These are phyloP conservation scores for Carpatolechia fugitivella DNA, from an alignment of 2,888 invertebrate species.

Conservation along the genomic window DNA sequence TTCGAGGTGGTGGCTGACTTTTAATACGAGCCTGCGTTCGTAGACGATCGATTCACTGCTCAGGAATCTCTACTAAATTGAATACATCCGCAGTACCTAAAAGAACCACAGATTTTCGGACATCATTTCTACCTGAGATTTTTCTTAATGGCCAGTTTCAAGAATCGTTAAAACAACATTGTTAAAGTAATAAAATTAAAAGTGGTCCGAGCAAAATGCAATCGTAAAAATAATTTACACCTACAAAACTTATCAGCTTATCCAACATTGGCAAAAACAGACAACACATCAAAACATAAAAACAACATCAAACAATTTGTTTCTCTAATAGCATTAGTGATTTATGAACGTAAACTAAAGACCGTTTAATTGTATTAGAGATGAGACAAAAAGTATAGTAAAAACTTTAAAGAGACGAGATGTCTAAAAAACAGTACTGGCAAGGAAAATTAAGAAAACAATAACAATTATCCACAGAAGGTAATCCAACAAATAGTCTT, in stretches of 20 bases:
- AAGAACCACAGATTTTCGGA: not conserved
- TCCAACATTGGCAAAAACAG: constrained; percentile 3
- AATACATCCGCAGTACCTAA: constrained; percentile 9
- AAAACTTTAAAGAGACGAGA: constrained; percentile 30
- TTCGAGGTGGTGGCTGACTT: constrained; percentile 74
- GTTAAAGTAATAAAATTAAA: not conserved
- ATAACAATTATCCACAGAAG: not conserved
- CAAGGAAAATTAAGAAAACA: constrained; percentile 16
- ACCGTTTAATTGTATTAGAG: constrained; percentile 29
- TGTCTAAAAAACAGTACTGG: constrained; percentile 18
- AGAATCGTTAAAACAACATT: not conserved
- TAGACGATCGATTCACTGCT: constrained; percentile 63
- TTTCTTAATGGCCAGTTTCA: not conserved
- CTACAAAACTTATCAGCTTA: not conserved
- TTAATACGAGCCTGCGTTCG: constrained; percentile 55
- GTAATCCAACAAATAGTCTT: constrained; percentile 7
- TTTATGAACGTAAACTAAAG: constrained; percentile 35
- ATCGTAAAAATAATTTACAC: not conserved
- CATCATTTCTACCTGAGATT: not conserved
- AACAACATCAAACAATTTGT: constrained; percentile 31
- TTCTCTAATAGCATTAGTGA: constrained; percentile 33
- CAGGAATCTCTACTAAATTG: constrained; percentile 68
- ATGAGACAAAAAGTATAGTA: constrained; percentile 31
- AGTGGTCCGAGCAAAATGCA: not conserved
- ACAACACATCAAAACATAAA: constrained; percentile 22